Evolutionary conservation across 2,888 invertebrate species (phyloP), one percentile per base, ranked within the genome.

Genomic region (Sesia bembeciformis): DNA sequence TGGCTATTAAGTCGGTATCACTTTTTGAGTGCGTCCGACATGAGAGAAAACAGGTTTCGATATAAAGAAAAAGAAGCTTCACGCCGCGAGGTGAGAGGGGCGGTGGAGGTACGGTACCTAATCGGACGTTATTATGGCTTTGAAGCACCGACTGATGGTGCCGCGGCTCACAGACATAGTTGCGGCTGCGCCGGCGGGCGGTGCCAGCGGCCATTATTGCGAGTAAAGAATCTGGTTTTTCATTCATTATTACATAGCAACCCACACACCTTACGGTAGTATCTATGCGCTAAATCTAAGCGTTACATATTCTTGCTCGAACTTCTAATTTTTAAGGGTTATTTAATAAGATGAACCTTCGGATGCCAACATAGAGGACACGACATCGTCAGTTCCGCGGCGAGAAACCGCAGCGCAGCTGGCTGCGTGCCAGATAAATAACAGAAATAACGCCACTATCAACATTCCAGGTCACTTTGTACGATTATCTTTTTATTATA

Each of bases 401-500:
- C 52, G 23, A 23, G 23, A 23, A 23, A 23, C 46, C 42, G n/a
- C 49, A 40, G 51, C 40, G 46, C 49, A 70, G 67, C 81, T 87
- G 87, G 88, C 86, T 61, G 53, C 62, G 63, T 75, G 87, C 88
- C 88, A 87, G 76, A 72, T 74, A 75, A 81, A 82, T 78, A 82
- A 81, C 84, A 84, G 81, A 84, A 86, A 87, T 87, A 87, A 87
- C 85, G 79, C 79, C 78, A 82, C 84, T 84, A 85, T 84, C 82
- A 84, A 84, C 83, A 87, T 88, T 85, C 87, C 86, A 87, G 87
- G 81, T 82, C 87, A 87, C 81, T 84, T 80, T 75, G 74, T 75
- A 76, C 70, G 76, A 84, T 83, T 39, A 50, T 50, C 50, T 50
- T 50, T 46, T 50, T 50, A 50, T 50, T 50, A 50, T 50, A 39